A percentile compares a stretch with the other conserved stretches of the same genome.
phyloP scores from a whole-genome alignment of 2,797 vertebrate genomes.

The Serranus cabrilla region DNA sequence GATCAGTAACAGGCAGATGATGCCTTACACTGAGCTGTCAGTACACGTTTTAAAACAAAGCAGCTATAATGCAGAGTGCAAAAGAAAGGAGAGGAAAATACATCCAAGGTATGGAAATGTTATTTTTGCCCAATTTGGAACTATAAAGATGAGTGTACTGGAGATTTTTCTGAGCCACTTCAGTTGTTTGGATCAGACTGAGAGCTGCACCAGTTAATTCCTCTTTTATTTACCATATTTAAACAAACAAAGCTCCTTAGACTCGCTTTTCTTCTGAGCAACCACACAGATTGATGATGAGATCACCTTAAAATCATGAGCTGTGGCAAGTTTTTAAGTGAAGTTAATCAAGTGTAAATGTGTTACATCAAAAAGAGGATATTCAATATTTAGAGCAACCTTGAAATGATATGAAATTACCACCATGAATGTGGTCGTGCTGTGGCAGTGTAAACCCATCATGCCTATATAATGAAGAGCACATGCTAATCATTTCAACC shows the following conservation, averaged over 20 bases:
- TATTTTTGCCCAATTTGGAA: not conserved
- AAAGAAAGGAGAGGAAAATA: not conserved
- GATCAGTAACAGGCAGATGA: constrained; percentile 12
- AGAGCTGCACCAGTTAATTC: not conserved
- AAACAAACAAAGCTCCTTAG: constrained; percentile 12
- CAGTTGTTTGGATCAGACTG: constrained; percentile 10
- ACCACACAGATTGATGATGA: not conserved
- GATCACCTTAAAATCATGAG: not conserved
- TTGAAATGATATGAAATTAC: not conserved
- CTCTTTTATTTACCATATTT: not conserved
- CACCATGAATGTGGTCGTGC: not conserved
- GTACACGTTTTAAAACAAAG: not conserved
- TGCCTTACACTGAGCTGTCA: not conserved
- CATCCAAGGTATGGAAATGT: not conserved
- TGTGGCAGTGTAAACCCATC: not conserved
- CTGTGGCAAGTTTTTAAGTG: not conserved
- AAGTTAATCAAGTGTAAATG: not conserved
- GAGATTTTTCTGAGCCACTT: not conserved
- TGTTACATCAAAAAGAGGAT: not conserved
- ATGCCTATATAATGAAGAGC: not conserved
- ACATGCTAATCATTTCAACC: not conserved
- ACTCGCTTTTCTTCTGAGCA: not conserved
- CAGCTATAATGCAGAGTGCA: not conserved
- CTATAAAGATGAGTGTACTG: not conserved
- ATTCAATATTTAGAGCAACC: not conserved